A percentile compares a stretch with the other conserved stretches of the same genome.
phyloP scores from a whole-genome alignment of 2,797 vertebrate genomes.

The Yasuhikotakia modesta region DNA sequence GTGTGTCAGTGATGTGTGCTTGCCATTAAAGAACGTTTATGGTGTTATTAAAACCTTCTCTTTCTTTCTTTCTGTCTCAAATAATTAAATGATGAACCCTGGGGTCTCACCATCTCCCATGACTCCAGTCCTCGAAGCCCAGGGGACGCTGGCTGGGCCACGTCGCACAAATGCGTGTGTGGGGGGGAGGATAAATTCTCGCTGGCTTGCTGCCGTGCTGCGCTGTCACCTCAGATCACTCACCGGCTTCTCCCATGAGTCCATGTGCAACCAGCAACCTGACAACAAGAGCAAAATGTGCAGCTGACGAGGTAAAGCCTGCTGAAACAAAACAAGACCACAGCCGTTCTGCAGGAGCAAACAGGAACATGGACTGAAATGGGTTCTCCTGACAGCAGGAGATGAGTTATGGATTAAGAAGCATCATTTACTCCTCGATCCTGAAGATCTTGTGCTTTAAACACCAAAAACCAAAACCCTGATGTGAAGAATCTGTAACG shows the following conservation, averaged over 20 bases:
- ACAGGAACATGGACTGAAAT: slow-evolving; percentile 31
- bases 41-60: slow-evolving; percentile 27
- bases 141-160: slow-evolving; percentile 54
- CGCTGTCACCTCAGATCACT: slow-evolving; percentile 73
- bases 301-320: slow-evolving; percentile 41
- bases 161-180: slow-evolving; percentile 54
- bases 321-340: slow-evolving; percentile 46
- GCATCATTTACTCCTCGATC: neutral
- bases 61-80: slow-evolving; percentile 56
- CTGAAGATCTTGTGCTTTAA: neutral
- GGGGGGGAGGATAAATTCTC: slow-evolving; percentile 14
- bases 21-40: slow-evolving; percentile 34
- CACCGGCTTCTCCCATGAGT: slow-evolving; percentile 51
- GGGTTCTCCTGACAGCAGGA: slow-evolving; percentile 1
- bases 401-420: slow-evolving; percentile 18
- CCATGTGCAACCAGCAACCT: slow-evolving; percentile 67
- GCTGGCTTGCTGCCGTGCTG: slow-evolving; percentile 56
- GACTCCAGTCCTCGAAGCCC: slow-evolving; percentile 46
- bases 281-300: slow-evolving; percentile 61
- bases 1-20: slow-evolving; percentile 26
- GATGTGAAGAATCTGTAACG: neutral
- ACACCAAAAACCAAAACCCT: too few relatives aligned
- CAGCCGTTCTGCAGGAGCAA: slow-evolving; percentile 16
- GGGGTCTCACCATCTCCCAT: slow-evolving; percentile 60
- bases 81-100: slow-evolving; percentile 74